Evolutionary conservation across 2,797 vertebrate species (phyloP).

Genomic region (Alectoris magna): DNA sequence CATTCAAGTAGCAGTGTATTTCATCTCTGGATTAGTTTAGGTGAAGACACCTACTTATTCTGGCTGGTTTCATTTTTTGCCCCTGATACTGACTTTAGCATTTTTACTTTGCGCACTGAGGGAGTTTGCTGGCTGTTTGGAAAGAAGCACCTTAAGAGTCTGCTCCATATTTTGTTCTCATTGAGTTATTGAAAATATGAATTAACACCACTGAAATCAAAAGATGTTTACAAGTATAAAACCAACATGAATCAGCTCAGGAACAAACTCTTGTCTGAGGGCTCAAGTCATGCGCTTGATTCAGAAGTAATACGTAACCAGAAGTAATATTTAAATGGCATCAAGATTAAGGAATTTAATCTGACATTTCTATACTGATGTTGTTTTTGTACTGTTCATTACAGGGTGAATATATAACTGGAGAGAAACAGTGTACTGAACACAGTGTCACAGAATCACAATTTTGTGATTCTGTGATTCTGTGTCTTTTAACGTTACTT

Average conservation of each 20-base stretch:
- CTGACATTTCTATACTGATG: conserved; percentile 42
- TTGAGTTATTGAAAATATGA: conserved; percentile 39
- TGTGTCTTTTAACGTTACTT: neutral
- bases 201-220: conserved; percentile 29
- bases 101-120: conserved; percentile 7
- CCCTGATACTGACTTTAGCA: conserved; percentile 1
- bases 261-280: conserved; percentile 35
- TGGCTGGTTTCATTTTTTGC: conserved; percentile 3
- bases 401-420: conserved; percentile 8
- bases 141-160: conserved; percentile 3
- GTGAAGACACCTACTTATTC: neutral
- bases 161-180: neutral
- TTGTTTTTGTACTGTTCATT: conserved; percentile 35
- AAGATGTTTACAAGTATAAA: conserved; percentile 34
- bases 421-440: neutral
- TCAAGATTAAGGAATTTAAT: conserved; percentile 38
- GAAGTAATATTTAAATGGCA: conserved; percentile 63
- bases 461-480: too few relatives aligned
- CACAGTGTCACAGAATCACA: neutral
- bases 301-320: conserved; percentile 55
- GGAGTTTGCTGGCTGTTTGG: neutral
- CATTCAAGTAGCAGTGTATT: neutral
- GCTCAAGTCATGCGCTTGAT: conserved; percentile 39
- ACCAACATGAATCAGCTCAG: conserved; percentile 41
- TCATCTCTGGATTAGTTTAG: neutral